phyloP scores from a whole-genome alignment of 2,797 vertebrate species.

The Cynodonichthys magdalenae region DNA sequence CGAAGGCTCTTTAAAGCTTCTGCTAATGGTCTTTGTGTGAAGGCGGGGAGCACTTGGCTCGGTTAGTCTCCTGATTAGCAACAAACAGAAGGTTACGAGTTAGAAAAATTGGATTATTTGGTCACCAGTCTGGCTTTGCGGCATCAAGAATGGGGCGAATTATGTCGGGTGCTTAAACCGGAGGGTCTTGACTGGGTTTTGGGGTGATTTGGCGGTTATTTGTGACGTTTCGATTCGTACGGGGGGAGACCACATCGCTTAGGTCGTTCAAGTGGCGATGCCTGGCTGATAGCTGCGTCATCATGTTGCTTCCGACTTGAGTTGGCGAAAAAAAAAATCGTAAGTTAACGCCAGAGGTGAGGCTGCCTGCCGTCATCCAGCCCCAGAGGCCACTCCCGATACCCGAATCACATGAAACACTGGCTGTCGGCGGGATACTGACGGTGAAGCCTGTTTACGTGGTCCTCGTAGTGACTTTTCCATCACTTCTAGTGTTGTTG shows the following conservation, averaged over 20 bases:
- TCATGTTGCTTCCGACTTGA: constrained; percentile 83
- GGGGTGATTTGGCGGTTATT: constrained; percentile 25
- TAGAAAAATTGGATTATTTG: constrained; percentile 73
- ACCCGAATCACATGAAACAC: constrained; percentile 55
- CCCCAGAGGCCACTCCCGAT: constrained; percentile 62
- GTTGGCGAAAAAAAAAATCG: constrained; percentile 76
- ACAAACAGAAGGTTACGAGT: constrained; percentile 88
- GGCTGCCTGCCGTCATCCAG: constrained; percentile 54
- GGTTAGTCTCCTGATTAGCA: constrained; percentile 81
- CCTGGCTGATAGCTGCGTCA: constrained; percentile 82
- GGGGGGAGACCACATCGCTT: constrained; percentile 63
- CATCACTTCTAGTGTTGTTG: constrained; percentile 67
- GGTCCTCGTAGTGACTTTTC: constrained; percentile 56
- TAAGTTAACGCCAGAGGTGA: constrained; percentile 78
- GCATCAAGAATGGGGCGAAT: constrained; percentile 30
- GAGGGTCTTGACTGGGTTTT: constrained; percentile 48
- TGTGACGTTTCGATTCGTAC: constrained; percentile 41
- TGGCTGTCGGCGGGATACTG: constrained; percentile 37
- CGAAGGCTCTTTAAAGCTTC: constrained; percentile 74
- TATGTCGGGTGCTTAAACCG: constrained; percentile 27
- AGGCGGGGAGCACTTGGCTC: constrained; percentile 71
- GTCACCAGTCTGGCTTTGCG: constrained; percentile 53
- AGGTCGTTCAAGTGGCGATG: constrained; percentile 77
- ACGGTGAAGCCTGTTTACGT: constrained; percentile 37
- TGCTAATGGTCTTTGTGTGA: constrained; percentile 76